Conservation (phyloP, 2,797 vertebrate genomes). For the Ctenosaura bakeri region DNA sequence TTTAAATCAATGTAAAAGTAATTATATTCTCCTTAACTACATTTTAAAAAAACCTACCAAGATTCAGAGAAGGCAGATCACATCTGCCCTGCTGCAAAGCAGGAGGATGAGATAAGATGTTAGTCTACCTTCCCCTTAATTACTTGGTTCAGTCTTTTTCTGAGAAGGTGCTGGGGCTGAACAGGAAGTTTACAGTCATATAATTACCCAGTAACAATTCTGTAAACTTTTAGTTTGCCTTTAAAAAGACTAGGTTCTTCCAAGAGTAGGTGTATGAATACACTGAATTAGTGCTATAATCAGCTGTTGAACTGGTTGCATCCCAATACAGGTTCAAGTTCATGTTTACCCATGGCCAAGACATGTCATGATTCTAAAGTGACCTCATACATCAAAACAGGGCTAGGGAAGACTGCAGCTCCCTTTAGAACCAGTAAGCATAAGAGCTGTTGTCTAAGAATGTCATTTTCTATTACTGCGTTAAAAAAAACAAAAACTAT, state of each 20-base stretch:
- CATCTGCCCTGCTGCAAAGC: neutral
- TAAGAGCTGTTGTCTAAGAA: no score
- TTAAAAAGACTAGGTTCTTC: neutral
- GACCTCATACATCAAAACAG: neutral
- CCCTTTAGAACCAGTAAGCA: no score
- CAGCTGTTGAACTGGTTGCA: neutral
- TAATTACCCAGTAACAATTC: neutral
- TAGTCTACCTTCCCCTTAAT: constrained; percentile 14
- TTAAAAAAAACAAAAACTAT: neutral
- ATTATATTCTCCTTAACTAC: constrained; percentile 24
- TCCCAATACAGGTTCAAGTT: neutral
- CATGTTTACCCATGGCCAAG: neutral
- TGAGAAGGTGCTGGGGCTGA: neutral
- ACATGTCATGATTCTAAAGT: no score
- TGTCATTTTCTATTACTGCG: neutral
- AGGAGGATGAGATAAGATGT: neutral
- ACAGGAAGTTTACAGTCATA: neutral
- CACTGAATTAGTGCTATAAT: neutral
- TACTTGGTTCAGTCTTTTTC: neutral
- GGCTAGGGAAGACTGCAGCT: neutral
- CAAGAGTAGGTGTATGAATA: neutral
- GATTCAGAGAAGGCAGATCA: constrained; percentile 17
- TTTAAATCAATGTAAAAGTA: constrained; percentile 46
- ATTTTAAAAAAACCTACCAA: constrained; percentile 32
- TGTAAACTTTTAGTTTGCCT: neutral